These are phyloP conservation scores for Agriopis marginaria DNA, from an alignment of 2,888 invertebrate species.

Conservation along the genomic window DNA sequence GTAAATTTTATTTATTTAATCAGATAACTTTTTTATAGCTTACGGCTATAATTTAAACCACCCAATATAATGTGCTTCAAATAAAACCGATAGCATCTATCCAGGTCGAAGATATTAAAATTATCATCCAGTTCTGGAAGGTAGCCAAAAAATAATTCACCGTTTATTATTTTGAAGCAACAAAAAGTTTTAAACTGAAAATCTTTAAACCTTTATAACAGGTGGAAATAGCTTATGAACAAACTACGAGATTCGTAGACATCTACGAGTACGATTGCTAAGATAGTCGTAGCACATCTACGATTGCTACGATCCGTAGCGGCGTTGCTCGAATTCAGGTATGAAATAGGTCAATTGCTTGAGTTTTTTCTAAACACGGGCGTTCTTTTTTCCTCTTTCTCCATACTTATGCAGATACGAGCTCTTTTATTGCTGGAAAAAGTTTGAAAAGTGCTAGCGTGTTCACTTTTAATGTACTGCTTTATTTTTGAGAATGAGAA, in stretches of 20 bases:
- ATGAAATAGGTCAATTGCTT: conserved; percentile 49
- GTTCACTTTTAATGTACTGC: conserved; percentile 18
- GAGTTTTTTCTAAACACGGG: conserved; percentile 44
- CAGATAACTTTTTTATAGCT: not conserved
- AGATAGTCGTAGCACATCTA: conserved; percentile 20
- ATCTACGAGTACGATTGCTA: conserved; percentile 3
- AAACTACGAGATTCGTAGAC: conserved; percentile 13
- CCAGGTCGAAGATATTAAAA: conserved; percentile 24
- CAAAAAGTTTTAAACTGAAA: conserved; percentile 15
- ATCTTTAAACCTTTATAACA: conserved; percentile 26
- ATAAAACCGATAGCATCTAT: conserved; percentile 27
- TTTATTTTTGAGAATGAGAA: not conserved
- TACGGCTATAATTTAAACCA: not conserved
- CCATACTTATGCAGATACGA: conserved; percentile 36
- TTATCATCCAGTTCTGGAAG: conserved; percentile 22
- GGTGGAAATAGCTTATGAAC: conserved; percentile 16
- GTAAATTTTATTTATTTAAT: not conserved
- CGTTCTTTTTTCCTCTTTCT: conserved; percentile 37
- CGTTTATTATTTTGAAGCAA: conserved; percentile 14
- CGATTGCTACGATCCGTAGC: conserved; percentile 33
- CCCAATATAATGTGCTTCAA: conserved; percentile 4
- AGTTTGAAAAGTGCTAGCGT: conserved; percentile 10
- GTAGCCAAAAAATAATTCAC: conserved; percentile 25
- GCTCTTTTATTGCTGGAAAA: conserved; percentile 26
- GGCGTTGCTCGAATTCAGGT: conserved; percentile 37